Evolutionary conservation across 2,888 invertebrate genomes (phyloP), one percentile per base, ranked within the genome.

Genomic region (Xanthorhoe spadicearia): DNA sequence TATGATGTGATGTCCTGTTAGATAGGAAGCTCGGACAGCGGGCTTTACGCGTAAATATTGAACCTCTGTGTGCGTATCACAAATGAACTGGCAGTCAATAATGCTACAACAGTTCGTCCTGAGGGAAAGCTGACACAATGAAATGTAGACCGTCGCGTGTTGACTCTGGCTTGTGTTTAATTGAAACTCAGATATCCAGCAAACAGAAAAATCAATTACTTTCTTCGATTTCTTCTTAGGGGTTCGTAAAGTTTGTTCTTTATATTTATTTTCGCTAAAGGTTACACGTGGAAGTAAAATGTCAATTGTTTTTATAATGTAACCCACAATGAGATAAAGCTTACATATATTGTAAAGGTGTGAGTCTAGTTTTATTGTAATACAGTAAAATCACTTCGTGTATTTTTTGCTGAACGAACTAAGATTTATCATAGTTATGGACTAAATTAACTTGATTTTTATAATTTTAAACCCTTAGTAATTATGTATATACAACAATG

Each of bases 111-210:
- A 77, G 70, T 72, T 70, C 71, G 66, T 70, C 76, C 63, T 62
- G 56, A 70, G 74, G 75, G 73, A 70, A 65, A 66, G 65, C 49
- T 70, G 64, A 7, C 62, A 7, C 62, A 74, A 75, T 75, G 74
- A 69, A 77, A 73, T 74, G 71, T 64, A 69, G 67, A 72, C 54
- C 51, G 59, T 19, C 66, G 72, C 73, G 72, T 73, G 76, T 78
- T 77, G 71, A 74, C 77, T 79, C 73, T 74, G 69, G 71, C 69
- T 74, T 70, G 67, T 70, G 68, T 75, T 76, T 80, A 80, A 83
- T 80, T 79, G 80, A 73, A 74, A 75, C 67, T 62, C 61, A 50
- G 69, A 74, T 75, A 72, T 76, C 65, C 61, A 69, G 71, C 72
- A 72, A 76, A 74, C 68, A 73, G 68, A 68, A 76, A 76, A 79